Base-by-base conservation (phyloP, 1,140 invertebrate species). In the Sipha flava region DNA sequence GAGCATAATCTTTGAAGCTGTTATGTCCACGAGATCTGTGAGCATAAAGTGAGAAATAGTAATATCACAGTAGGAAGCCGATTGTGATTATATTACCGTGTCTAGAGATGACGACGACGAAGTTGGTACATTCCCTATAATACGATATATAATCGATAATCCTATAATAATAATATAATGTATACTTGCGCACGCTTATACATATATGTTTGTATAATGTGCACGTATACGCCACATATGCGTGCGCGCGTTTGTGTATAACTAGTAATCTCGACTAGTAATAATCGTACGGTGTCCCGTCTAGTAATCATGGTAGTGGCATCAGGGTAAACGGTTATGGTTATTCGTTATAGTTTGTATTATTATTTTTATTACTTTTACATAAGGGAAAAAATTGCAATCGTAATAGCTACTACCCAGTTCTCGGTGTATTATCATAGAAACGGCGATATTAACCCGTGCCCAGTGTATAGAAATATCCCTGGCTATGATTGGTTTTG, bases 261-360 rank as follows among this genome's bases (percentile, higher is more conserved):
- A n/a, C 23, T 29, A 26, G 57, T 29, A 29, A 59, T 18, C 26
- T 31, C 57, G 4, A 59, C 29, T 31, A 31, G 57, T 59, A 59
- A 59, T 59, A 31, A 29, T 59, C 23, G 29, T 18, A n/a, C n/a
- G n/a, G n/a, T n/a, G n/a, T n/a, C n/a, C n/a, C n/a, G n/a, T n/a
- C n/a, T n/a, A 29, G 16, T 66, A 40, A 66, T 40, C 18, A 37
- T 37, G 23, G 10, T 66, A 66, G 31, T 12, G 34, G 62, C 34
- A 1, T n/a, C 9, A 23, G 18, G n/a, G 21, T 66, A 66, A 66
- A 66, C 62, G 62, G 62, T 66, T 66, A 66, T 37, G 10, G 26
- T 59, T 59, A 59, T 59, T 59, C 57, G 57, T 59, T 59, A 59
- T 59, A 18, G 57, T 59, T 59, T 37, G 62, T 66, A n/a, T 66